Base-by-base conservation (phyloP, 2,113 vertebrate species). In the Dasyprocta punctata region DNA sequence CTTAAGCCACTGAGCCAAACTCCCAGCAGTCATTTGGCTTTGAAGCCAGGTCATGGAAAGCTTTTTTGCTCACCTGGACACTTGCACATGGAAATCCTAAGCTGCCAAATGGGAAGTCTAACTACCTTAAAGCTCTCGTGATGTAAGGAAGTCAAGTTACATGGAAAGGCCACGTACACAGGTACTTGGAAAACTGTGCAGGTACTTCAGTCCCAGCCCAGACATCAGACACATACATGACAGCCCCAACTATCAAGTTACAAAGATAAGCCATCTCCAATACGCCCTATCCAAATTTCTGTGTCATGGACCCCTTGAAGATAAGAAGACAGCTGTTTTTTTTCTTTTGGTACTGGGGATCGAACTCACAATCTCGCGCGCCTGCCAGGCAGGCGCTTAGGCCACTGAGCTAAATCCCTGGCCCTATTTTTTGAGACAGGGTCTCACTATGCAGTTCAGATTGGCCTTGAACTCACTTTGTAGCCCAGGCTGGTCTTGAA, bases 261-360 rank as follows among this genome's bases (percentile, higher is more conserved):
- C 58, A 56, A 52, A 95, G 56, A 94, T 3, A 91, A 96, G 49
- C 17, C 22, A 93, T 38, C 28, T 71, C n/a, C 41, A 95, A 26
- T 54, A 69, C 54, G 24, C 3, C 7, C 85, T n/a, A 36, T 75
- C 19, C 75, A 97, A 87, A 87, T 65, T 95, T 26, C 80, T 22
- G 1, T n/a, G 11, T 14, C 61, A 82, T 0, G 92, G 52, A 75
- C 54, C 11, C 44, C 60, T 58, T 16, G 20, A 83, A 33, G 17
- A 67, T 69, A 12, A 94, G 56, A 80, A 96, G 6, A 49, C 17
- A 17, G 16, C 7, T 96, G 69, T 94, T n/a, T n/a, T n/a, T n/a
- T n/a, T n/a, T n/a, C n/a, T n/a, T n/a, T n/a, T n/a, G n/a, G n/a
- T n/a, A n/a, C n/a, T n/a, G n/a, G n/a, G n/a, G n/a, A n/a, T n/a